Evolutionary conservation across 1,140 invertebrate genomes (phyloP).

Genomic region (Leptoteleia sp.): DNA sequence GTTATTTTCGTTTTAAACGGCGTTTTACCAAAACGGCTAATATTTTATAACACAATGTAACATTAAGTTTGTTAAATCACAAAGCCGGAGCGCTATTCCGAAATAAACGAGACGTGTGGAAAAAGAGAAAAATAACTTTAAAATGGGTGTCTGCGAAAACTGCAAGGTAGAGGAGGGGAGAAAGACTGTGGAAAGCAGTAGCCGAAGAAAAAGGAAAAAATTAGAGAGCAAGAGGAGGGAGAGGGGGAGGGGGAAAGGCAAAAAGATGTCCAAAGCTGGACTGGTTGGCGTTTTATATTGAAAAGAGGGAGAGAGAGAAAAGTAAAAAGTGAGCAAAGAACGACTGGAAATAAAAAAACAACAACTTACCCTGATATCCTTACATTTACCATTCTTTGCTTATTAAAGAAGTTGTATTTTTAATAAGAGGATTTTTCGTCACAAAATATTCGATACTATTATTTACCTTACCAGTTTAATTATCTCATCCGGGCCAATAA

Average conservation of each 20-base stretch:
- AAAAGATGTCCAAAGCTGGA: slow-evolving; percentile 22
- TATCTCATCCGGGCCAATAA: too few relatives aligned
- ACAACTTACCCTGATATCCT: too few relatives aligned
- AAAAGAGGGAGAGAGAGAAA: slow-evolving; percentile 32
- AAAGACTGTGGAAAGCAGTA: slow-evolving; percentile 44
- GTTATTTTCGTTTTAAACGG: too few relatives aligned
- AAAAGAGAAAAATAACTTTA: slow-evolving; percentile 59
- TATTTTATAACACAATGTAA: slow-evolving; percentile 56
- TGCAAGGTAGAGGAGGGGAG: slow-evolving; percentile 43
- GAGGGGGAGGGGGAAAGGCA: too few relatives aligned
- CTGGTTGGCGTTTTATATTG: slow-evolving; percentile 52
- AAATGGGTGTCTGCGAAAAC: slow-evolving; percentile 61
- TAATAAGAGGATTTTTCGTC: slow-evolving; percentile 13
- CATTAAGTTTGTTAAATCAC: slow-evolving; percentile 58
- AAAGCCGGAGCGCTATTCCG: slow-evolving; percentile 51
- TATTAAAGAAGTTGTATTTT: slow-evolving; percentile 28
- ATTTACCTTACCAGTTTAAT: too few relatives aligned
- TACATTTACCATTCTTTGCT: slow-evolving; percentile 12
- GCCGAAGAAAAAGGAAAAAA: slow-evolving; percentile 25
- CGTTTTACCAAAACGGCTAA: slow-evolving; percentile 32
- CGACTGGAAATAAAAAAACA: slow-evolving; percentile 13
- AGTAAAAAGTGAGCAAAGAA: slow-evolving; percentile 22
- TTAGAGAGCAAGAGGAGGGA: too few relatives aligned
- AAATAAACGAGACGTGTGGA: slow-evolving; percentile 69
- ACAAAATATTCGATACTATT: background rate